Evolutionary conservation across 1,140 invertebrate species (phyloP).

Genomic region (Tribolium madens): DNA sequence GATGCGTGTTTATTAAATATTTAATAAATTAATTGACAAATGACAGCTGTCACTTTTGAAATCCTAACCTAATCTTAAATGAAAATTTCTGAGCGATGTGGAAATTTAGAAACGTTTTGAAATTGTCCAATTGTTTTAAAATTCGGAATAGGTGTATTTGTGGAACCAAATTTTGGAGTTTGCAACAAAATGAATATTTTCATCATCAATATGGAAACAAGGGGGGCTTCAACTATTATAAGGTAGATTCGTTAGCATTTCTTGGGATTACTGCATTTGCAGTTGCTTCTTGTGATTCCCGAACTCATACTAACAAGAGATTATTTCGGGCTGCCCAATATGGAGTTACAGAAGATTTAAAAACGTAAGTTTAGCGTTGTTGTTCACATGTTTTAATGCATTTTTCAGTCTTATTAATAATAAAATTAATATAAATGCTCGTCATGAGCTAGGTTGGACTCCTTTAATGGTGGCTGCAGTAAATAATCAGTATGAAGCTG

Average conservation of each 20-base stretch:
- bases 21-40: no score
- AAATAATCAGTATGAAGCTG: slow-evolving; percentile 76
- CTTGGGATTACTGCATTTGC: background rate
- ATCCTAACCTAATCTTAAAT: background rate
- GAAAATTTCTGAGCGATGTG: background rate
- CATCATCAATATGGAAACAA: no score
- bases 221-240: background rate
- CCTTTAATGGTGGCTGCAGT: slow-evolving; percentile 86
- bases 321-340: slow-evolving; percentile 75
- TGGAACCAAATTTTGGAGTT: background rate
- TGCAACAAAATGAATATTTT: background rate
- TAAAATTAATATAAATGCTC: slow-evolving; percentile 72
- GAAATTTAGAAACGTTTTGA: background rate
- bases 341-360: slow-evolving; percentile 73
- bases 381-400: slow-evolving; percentile 1
- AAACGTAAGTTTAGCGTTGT: slow-evolving; percentile 66
- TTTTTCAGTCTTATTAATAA: slow-evolving; percentile 53
- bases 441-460: slow-evolving; percentile 87
- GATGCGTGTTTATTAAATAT: no score
- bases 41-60: background rate
- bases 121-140: background rate
- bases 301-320: slow-evolving; percentile 62
- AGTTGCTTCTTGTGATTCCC: slow-evolving; percentile 18
- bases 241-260: background rate
- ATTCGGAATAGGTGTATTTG: background rate